Conservation (phyloP, 2,113 vertebrate genomes). For the Dipodomys ordii region DNA sequence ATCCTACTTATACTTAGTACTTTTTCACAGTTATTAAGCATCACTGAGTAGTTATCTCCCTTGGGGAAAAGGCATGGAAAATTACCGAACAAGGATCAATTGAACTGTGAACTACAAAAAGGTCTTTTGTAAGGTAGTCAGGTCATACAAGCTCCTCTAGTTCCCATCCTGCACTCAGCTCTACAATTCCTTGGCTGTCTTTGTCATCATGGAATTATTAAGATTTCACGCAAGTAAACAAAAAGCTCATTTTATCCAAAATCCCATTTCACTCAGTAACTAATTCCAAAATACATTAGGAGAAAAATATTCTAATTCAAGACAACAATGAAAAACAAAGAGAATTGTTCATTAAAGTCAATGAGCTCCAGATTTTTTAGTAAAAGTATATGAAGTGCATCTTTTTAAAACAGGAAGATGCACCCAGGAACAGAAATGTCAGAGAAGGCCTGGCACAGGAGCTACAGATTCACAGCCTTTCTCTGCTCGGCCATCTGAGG, state of each 20-base stretch:
- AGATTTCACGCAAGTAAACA: slow-evolving; percentile 57
- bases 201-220: slow-evolving; percentile 29
- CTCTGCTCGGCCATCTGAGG: not conserved
- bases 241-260: slow-evolving; percentile 60
- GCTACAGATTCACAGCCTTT: not conserved
- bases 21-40: slow-evolving; percentile 12
- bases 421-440: not conserved
- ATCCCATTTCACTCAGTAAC: slow-evolving; percentile 56
- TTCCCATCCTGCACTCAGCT: not conserved
- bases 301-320: slow-evolving; percentile 68
- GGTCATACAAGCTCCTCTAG: not conserved
- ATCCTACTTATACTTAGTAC: not conserved
- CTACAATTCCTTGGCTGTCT: not conserved
- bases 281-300: slow-evolving; percentile 56
- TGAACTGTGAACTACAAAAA: not conserved
- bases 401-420: not conserved
- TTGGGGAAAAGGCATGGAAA: not conserved
- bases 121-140: not conserved
- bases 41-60: not conserved
- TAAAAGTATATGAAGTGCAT: not conserved
- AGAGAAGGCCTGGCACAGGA: not conserved
- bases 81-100: not conserved
- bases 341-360: slow-evolving; percentile 54
- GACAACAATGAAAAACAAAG: slow-evolving; percentile 52
- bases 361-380: slow-evolving; percentile 37